Evolutionary conservation across 2,888 invertebrate species (phyloP).

Genomic region (Melangyna quadrimaculata): DNA sequence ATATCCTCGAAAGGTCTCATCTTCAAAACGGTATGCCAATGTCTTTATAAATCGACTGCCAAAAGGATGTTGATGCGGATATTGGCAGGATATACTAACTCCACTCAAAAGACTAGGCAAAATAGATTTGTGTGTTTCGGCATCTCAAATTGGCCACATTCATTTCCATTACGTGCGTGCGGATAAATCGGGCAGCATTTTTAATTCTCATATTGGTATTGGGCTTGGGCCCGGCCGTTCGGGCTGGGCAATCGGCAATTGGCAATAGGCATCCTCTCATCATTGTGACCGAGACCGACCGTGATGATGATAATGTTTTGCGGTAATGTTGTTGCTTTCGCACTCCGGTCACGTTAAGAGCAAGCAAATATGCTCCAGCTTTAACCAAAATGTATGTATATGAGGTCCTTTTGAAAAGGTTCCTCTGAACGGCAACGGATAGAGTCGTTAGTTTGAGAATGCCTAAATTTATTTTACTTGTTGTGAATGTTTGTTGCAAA

Average conservation of each 20-base stretch:
- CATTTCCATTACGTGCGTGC: constrained; percentile 70
- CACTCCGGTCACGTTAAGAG: constrained; percentile 64
- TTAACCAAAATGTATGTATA: constrained; percentile 57
- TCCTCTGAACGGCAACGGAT: constrained; percentile 5
- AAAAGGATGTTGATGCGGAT: constrained; percentile 33
- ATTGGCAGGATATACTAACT: constrained; percentile 22
- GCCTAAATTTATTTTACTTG: constrained; percentile 67
- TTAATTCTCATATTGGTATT: constrained; percentile 67
- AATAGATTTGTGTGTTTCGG: constrained; percentile 53
- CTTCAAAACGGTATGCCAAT: constrained; percentile 15
- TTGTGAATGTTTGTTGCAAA: constrained; percentile 54
- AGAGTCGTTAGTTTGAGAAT: constrained; percentile 42
- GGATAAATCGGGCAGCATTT: constrained; percentile 67
- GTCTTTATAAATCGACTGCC: constrained; percentile 42
- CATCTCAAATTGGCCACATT: constrained; percentile 64
- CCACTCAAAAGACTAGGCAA: constrained; percentile 25
- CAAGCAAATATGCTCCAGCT: constrained; percentile 64
- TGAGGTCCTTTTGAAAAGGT: constrained; percentile 30
- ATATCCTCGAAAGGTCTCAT: constrained; percentile 29
- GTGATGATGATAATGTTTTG: constrained; percentile 45
- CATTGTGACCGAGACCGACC: neutral
- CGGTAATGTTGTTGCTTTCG: constrained; percentile 61
- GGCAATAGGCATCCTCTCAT: neutral
- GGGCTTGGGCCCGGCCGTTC: too few relatives aligned
- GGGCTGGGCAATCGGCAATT: neutral